phyloP scores from a whole-genome alignment of 2,888 invertebrate species.

The Perizoma affinitatum region DNA sequence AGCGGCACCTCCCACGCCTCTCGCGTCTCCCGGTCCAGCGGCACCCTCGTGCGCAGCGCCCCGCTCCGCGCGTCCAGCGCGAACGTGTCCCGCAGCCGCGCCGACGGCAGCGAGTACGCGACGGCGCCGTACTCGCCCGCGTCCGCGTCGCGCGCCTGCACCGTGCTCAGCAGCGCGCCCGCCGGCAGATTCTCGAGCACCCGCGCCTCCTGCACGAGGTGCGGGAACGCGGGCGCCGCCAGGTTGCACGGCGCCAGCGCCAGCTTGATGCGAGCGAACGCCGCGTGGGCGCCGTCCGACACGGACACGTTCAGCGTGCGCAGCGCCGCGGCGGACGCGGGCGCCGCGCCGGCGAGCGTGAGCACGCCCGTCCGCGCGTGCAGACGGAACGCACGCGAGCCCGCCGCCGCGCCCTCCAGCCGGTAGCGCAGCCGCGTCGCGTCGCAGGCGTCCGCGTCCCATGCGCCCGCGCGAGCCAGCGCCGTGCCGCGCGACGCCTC shows the following conservation, averaged over 20 bases:
- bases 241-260: conserved; percentile 90
- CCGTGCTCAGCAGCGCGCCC: conserved; percentile 88
- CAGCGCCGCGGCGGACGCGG: conserved; percentile 82
- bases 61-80: conserved; percentile 89
- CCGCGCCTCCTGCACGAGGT: conserved; percentile 90
- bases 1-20: conserved; percentile 86
- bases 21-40: conserved; percentile 90
- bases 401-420: conserved; percentile 81
- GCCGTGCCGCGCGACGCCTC: conserved; percentile 94
- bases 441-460: conserved; percentile 93
- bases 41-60: conserved; percentile 87
- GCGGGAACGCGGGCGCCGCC: conserved; percentile 91
- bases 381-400: conserved; percentile 55
- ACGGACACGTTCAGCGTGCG: conserved; percentile 94
- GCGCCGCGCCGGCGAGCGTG: conserved; percentile 58
- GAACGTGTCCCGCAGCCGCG: conserved; percentile 88
- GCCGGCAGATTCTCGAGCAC: conserved; percentile 92
- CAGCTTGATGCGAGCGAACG: conserved; percentile 92
- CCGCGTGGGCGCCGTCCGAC: conserved; percentile 97
- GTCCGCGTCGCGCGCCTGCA: conserved; percentile 93
- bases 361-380: conserved; percentile 65
- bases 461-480: conserved; percentile 93
- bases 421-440: conserved; percentile 90
- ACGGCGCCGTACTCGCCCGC: conserved; percentile 90
- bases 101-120: conserved; percentile 91